phyloP scores from a whole-genome alignment of 2,797 vertebrate species.

The Galagoides demidoff region DNA sequence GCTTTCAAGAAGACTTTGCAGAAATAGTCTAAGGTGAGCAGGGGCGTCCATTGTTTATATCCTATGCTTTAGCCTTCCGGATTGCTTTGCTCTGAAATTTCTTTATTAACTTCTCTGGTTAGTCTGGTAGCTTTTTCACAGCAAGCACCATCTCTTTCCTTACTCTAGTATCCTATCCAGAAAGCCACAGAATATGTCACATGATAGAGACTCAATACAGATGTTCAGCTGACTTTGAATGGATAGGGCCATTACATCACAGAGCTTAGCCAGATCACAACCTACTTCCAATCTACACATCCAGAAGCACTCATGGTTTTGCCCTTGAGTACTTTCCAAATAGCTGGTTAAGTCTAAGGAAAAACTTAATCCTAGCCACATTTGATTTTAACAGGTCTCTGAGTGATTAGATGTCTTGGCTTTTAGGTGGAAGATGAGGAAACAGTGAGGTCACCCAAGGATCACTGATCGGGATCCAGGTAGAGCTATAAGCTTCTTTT shows the following conservation, averaged over 20 bases:
- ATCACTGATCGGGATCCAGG: neutral
- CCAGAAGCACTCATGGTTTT: neutral
- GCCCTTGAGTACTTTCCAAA: neutral
- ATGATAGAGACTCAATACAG: neutral
- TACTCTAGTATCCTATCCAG: neutral
- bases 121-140: neutral
- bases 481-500: neutral
- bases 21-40: neutral
- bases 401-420: neutral
- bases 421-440: neutral
- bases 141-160: neutral
- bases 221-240: neutral
- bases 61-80: neutral
- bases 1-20: neutral
- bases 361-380: neutral
- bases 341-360: neutral
- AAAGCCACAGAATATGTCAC: neutral
- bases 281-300: neutral
- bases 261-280: neutral
- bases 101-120: neutral
- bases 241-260: neutral
- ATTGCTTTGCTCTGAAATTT: neutral
- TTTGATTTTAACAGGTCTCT: neutral
- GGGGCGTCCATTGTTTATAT: accelerated
- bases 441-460: no score